These are phyloP conservation scores for Aporophyla nigra DNA, from an alignment of 2,888 invertebrate species.

Conservation along the genomic window DNA sequence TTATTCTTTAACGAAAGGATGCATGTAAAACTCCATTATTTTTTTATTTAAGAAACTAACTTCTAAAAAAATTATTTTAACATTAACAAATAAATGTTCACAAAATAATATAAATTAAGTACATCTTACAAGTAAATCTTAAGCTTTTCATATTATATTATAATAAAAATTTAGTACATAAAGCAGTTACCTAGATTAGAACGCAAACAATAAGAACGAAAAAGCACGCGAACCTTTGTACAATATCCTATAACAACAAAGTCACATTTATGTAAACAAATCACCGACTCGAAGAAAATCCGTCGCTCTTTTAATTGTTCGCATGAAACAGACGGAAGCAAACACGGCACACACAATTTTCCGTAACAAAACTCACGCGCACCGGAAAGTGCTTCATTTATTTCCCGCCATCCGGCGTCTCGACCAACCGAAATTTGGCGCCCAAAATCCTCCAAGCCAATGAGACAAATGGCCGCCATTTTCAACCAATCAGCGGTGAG, in stretches of 20 bases:
- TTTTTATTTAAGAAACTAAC: slow-evolving; percentile 3
- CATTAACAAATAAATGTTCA: background rate
- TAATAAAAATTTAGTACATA: no score
- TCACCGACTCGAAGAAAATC: slow-evolving; percentile 51
- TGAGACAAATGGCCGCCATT: slow-evolving; percentile 87
- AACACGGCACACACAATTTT: slow-evolving; percentile 87
- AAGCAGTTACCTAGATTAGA: background rate
- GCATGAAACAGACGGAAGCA: slow-evolving; percentile 75
- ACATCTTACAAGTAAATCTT: no score
- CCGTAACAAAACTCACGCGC: slow-evolving; percentile 85
- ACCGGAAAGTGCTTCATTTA: slow-evolving; percentile 86
- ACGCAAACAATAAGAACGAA: background rate
- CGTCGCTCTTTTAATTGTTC: slow-evolving; percentile 64
- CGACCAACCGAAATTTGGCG: slow-evolving; percentile 91
- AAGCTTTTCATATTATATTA: no score
- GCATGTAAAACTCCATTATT: background rate
- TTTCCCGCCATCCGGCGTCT: slow-evolving; percentile 89
- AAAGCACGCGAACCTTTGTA: background rate
- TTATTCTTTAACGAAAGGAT: background rate
- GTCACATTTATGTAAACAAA: slow-evolving; percentile 26
- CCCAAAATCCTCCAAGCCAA: slow-evolving; percentile 85
- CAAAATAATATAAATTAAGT: background rate
- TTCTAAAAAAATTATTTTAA: background rate
- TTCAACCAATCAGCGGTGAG: slow-evolving; percentile 86
- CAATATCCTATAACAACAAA: slow-evolving; percentile 18